Evolutionary conservation across 2,797 vertebrate genomes (phyloP).

Genomic region (Vultur gryphus): DNA sequence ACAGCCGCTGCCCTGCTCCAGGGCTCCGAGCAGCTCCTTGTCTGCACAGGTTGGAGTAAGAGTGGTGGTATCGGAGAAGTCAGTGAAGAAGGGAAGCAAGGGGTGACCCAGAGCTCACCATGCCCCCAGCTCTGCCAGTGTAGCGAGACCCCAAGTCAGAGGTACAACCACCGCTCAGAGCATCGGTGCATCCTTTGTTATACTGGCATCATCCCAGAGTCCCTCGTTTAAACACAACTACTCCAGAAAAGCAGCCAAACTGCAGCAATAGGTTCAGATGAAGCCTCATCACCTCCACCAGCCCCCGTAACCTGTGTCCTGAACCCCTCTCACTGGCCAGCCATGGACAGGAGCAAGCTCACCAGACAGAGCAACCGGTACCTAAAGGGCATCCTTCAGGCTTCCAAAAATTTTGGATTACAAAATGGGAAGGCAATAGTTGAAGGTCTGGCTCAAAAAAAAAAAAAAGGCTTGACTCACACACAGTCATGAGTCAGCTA

Average conservation of each 20-base stretch:
- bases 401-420: not conserved
- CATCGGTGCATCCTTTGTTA: not conserved
- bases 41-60: not conserved
- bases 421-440: fast-evolving
- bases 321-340: not conserved
- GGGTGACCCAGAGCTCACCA: not conserved
- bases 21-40: not conserved
- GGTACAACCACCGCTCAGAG: fast-evolving
- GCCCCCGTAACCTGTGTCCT: not conserved
- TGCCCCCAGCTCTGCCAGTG: fast-evolving
- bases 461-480: not conserved
- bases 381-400: not conserved
- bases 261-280: fast-evolving
- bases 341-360: fast-evolving
- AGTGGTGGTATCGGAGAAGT: fast-evolving
- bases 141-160: not conserved
- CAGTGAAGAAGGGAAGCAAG: not conserved
- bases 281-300: not conserved
- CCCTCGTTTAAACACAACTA: not conserved
- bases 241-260: not conserved
- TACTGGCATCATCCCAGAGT: not conserved
- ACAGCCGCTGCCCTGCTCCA: not conserved
- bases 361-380: not conserved
- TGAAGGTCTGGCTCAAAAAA: not conserved
- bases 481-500: not conserved